These are phyloP conservation scores for Ophonus ardosiacus DNA, from an alignment of 2,888 invertebrate genomes.

Conservation along the genomic window DNA sequence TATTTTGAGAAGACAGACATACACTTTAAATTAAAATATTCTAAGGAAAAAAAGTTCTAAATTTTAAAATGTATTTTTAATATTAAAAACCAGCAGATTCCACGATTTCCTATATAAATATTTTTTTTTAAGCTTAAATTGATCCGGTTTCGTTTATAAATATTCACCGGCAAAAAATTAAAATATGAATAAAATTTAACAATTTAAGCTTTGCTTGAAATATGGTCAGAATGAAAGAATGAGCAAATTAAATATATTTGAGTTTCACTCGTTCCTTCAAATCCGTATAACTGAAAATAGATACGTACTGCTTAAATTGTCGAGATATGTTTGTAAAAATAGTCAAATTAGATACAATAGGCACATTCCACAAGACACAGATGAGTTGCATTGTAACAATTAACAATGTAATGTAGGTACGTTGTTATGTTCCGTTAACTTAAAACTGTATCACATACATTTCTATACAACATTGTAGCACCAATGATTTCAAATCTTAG, in stretches of 20 bases:
- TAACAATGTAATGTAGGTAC: conserved; percentile 17
- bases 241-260: background rate
- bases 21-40: no score
- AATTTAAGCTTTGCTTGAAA: background rate
- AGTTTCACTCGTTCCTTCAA: background rate
- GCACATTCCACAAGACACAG: conserved; percentile 42
- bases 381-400: conserved; percentile 42
- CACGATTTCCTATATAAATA: background rate
- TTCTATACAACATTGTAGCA: conserved; percentile 68
- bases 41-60: no score
- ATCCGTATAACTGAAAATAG: background rate
- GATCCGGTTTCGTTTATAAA: conserved; percentile 35
- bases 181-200: background rate
- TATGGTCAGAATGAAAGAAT: background rate
- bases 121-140: background rate
- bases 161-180: conserved; percentile 36
- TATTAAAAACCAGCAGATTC: background rate
- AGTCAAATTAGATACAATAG: conserved; percentile 11
- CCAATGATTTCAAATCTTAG: conserved; percentile 67
- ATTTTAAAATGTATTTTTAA: no score
- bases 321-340: background rate
- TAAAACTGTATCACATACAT: conserved; percentile 66
- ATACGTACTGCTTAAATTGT: background rate
- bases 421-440: conserved; percentile 26
- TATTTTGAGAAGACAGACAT: no score